Evolutionary conservation across 1,140 invertebrate genomes (phyloP), one percentile per base, ranked within the genome.

Genomic region (Aphelinus certus): DNA sequence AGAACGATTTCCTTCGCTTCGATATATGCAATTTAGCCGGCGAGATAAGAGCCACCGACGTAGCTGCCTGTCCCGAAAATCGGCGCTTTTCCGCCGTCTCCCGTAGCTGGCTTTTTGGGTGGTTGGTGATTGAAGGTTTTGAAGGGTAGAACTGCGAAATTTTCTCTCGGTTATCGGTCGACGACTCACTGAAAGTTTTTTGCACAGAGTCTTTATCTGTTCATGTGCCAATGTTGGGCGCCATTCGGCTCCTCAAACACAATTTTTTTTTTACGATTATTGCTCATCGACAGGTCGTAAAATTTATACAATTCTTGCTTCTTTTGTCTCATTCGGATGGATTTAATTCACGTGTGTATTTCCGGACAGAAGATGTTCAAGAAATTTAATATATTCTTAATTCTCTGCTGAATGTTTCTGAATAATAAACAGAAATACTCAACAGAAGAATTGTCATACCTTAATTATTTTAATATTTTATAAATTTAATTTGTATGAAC

Each of bases 181-280:
- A 26, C 26, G 26, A 26, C 26, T 26, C 26, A 26, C 26, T 26
- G 26, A 26, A 26, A 67, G 26, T 53, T 64, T 64, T 46, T 10
- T 46, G 7, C 2, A 26, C 26, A 26, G 26, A 49, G 1, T 47
- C 3, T 2, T 65, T 65, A 65, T 65, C 63, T 65, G 46, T 42
- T 65, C 49, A 53, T 6, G 49, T 53, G 26, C 26, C 26, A 45
- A 65, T 45, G 49, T 65, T 43, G 43, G 42, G 64, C 45, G 9
- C 42, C 5, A 53, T 65, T 63, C 43, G 53, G 55, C 26, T 68
- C 42, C 49, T 68, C 26, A 58, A 48, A 53, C 58, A 51, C 9
- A 10, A 56, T 60, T 66, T 66, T 56, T 26, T 3, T 51, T 61
- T 74, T 68, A 68, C 10, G 64, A 47, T 57, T 73, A 58, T 73